Conservation (phyloP, 2,797 vertebrate genomes). For the Rhynchotus rufescens region DNA sequence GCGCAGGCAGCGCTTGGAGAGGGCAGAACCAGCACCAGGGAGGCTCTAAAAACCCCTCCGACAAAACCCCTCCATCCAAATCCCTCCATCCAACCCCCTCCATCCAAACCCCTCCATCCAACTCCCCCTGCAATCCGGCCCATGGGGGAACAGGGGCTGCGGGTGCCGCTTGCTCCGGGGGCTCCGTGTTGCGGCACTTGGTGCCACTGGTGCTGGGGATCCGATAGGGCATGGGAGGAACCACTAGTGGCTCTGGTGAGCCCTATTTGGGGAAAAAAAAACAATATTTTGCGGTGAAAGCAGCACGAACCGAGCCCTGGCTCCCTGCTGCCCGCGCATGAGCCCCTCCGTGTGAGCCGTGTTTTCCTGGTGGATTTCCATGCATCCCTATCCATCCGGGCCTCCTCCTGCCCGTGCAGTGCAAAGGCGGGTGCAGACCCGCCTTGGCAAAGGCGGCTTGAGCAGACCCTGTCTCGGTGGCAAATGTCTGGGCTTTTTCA, state of each 20-base stretch:
- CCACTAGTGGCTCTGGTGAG: background rate
- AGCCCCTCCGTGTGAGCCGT: too few relatives aligned
- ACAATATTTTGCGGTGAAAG: fast-evolving
- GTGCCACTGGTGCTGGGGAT: background rate
- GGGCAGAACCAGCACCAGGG: background rate
- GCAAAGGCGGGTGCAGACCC: too few relatives aligned
- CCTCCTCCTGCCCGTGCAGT: fast-evolving
- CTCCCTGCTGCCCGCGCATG: fast-evolving
- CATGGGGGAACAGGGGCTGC: background rate
- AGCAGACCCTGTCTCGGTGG: too few relatives aligned
- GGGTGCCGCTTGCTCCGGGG: background rate
- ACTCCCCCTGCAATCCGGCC: too few relatives aligned
- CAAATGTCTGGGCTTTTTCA: too few relatives aligned
- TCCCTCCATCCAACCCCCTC: too few relatives aligned
- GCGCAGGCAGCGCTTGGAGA: background rate
- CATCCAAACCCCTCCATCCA: too few relatives aligned
- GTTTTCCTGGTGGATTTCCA: background rate
- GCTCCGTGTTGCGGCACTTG: background rate
- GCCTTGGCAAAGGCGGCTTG: too few relatives aligned
- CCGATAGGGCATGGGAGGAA: too few relatives aligned
- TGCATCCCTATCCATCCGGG: background rate
- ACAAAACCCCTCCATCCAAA: background rate
- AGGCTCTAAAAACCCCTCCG: background rate
- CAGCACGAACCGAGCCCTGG: fast-evolving
- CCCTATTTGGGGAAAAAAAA: background rate